Evolutionary conservation across 2,797 vertebrate species (phyloP), one percentile per base, ranked within the genome.

Genomic region (Macropus fuliginosus): DNA sequence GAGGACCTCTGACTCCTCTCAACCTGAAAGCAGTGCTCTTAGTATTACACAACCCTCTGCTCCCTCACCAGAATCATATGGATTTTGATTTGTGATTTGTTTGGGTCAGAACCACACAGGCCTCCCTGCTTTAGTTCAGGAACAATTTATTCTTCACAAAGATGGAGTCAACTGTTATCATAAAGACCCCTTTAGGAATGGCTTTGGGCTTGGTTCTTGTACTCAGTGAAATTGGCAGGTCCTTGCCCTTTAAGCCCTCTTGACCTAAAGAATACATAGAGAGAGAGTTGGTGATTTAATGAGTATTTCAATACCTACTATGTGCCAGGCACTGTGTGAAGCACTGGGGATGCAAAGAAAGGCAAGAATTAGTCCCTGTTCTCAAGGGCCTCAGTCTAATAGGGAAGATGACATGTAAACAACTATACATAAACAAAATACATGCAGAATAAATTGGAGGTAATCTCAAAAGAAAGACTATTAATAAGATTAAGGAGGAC

Each of bases 31-130:
- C 28, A 74, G 5, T 74, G 34, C 1, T 18, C 90, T 54, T 27
- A 9, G 18, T 46, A 40, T 6, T 81, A 40, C 16, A 40, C n/a
- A 81, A 24, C 10, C n/a, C n/a, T 81, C n/a, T 81, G 18, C 18
- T 10, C 21, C 21, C n/a, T 81, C 21, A 46, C 40, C 40, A 50
- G 95, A 52, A 90, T 94, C 21, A 6, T 59, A 92, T 66, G 59
- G 96, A 92, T 93, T 92, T 92, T 21, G 54, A 31, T 91, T 95
- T 31, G 93, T 94, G 56, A n/a, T 29, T 40, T 31, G 59, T 55
- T 62, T 81, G 28, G 40, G 66, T 90, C 93, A 92, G 93, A 90
- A 90, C 13, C 0, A 92, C 91, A 54, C 57, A 34, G 56, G 55
- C 31, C 90, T 91, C 95, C 93, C 92, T 16, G 5, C 8, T 46